These are phyloP conservation scores for Drosophila atripex DNA, from an alignment of 2,888 invertebrate species.

Conservation along the genomic window DNA sequence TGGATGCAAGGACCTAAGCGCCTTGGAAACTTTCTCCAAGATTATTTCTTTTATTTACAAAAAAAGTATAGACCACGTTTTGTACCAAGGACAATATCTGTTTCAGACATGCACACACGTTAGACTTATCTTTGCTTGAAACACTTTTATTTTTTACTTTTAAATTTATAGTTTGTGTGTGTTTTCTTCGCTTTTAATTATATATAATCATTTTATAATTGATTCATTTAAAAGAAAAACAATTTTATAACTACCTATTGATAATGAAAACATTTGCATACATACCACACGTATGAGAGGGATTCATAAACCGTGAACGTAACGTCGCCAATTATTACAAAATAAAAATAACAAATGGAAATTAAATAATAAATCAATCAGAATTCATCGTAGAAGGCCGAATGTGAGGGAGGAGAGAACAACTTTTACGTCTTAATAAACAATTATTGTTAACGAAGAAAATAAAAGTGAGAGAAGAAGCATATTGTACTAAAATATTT, in stretches of 20 bases:
- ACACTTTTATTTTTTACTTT: slow-evolving; percentile 28
- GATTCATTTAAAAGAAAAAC: slow-evolving; percentile 32
- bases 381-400: slow-evolving; percentile 45
- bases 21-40: slow-evolving; percentile 25
- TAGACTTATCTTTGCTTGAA: slow-evolving; percentile 31
- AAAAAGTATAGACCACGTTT: slow-evolving; percentile 5
- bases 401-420: slow-evolving; percentile 49
- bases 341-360: slow-evolving; percentile 41
- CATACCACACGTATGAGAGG: slow-evolving; percentile 46
- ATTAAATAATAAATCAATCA: slow-evolving; percentile 47
- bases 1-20: slow-evolving; percentile 19
- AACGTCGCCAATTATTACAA: slow-evolving; percentile 74
- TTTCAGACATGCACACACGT: slow-evolving; percentile 36
- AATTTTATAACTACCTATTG: slow-evolving; percentile 42
- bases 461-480: slow-evolving; percentile 69
- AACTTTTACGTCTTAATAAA: slow-evolving; percentile 71
- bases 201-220: slow-evolving; percentile 43
- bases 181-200: slow-evolving; percentile 54
- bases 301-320: slow-evolving; percentile 68
- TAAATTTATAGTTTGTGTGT: slow-evolving; percentile 63
- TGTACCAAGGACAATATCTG: slow-evolving; percentile 24
- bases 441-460: slow-evolving; percentile 72
- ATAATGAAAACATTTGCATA: slow-evolving; percentile 50
- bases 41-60: slow-evolving; percentile 10
- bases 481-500: slow-evolving; percentile 77